A percentile compares a stretch with the other conserved stretches of the same genome.
These are phyloP conservation scores for Fulmarus glacialis DNA, from an alignment of 2,113 vertebrate genomes.

Conservation along the genomic window DNA sequence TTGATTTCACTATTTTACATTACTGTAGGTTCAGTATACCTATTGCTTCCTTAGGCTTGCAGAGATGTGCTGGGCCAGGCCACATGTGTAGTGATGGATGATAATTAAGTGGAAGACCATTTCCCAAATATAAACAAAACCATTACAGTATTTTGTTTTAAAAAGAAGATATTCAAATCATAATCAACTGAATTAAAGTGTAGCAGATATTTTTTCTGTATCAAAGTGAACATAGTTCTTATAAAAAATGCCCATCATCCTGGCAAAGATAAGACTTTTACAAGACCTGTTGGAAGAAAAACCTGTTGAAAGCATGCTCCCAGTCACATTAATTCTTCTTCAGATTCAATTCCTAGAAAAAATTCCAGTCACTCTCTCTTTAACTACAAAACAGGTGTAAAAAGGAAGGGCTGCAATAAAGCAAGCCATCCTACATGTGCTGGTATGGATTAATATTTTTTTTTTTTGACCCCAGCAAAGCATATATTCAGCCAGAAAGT, in stretches of 20 bases:
- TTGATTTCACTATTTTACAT: background rate
- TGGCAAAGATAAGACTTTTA: background rate
- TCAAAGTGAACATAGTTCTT: background rate
- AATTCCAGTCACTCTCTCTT: background rate
- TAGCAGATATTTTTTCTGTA: background rate
- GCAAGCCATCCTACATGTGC: background rate
- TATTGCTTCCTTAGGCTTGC: background rate
- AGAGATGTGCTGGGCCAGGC: background rate
- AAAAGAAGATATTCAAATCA: background rate
- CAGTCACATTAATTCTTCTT: background rate
- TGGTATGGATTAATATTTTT: background rate
- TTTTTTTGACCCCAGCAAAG: background rate
- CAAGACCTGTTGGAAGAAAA: background rate
- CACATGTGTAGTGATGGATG: background rate
- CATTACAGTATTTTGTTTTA: background rate
- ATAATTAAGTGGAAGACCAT: background rate
- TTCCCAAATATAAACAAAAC: background rate
- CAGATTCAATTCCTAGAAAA: background rate
- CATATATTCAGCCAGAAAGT: background rate
- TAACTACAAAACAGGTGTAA: background rate
- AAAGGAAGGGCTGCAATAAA: background rate
- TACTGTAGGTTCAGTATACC: background rate
- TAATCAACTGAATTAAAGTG: background rate
- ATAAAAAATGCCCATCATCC: background rate
- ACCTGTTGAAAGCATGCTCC: background rate